Evolutionary conservation across 1,140 invertebrate genomes (phyloP).

Genomic region (Hormaphis cornu): DNA sequence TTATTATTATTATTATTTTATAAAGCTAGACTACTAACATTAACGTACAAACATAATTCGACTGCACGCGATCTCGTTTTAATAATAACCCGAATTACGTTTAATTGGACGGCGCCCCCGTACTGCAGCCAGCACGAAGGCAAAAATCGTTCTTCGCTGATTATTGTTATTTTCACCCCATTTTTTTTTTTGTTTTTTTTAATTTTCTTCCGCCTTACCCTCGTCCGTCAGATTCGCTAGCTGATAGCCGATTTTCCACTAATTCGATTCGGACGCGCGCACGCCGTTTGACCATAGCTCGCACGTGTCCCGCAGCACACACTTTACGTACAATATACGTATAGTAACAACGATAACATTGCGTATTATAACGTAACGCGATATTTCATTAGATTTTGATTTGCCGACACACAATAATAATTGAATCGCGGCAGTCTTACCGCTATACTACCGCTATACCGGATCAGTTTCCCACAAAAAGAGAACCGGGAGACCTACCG

Average conservation of each 20-base stretch:
- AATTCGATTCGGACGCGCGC: background rate
- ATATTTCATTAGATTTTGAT: too few relatives aligned
- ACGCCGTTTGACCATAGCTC: too few relatives aligned
- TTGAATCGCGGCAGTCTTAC: too few relatives aligned
- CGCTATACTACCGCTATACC: too few relatives aligned
- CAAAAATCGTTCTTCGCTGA: background rate
- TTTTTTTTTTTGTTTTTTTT: background rate
- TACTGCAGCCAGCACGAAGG: too few relatives aligned
- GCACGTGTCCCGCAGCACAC: too few relatives aligned
- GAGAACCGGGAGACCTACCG: background rate
- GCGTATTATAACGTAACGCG: too few relatives aligned
- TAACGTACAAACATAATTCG: constrained; percentile 2
- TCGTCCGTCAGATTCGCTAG: background rate
- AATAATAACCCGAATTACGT: constrained; percentile 30
- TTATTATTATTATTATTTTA: constrained; percentile 8
- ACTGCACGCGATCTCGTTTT: constrained; percentile 30
- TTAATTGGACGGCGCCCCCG: constrained; percentile 26
- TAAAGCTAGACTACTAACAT: background rate
- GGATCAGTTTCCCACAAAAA: too few relatives aligned
- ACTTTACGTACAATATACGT: too few relatives aligned
- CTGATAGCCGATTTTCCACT: constrained; percentile 5
- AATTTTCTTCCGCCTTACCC: background rate
- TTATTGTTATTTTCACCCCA: background rate
- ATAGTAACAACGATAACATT: too few relatives aligned
- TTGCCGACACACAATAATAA: too few relatives aligned